A percentile compares a stretch with the other conserved stretches of the same genome.
These are phyloP conservation scores for Meda fulgida DNA, from an alignment of 2,797 vertebrate species.

Conservation along the genomic window DNA sequence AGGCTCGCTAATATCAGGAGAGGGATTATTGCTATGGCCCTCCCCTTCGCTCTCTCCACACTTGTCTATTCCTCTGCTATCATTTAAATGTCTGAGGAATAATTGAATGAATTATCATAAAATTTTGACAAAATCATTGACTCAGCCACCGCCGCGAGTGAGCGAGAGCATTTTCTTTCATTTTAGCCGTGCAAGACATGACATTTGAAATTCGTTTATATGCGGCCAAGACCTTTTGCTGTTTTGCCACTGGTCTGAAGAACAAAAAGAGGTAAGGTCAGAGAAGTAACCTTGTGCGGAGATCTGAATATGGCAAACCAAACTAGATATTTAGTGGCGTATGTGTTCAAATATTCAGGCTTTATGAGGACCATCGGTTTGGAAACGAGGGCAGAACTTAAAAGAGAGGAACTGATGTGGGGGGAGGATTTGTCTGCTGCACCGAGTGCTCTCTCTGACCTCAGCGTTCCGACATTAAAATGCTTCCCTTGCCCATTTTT, in stretches of 20 bases:
- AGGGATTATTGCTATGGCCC: constrained; percentile 85
- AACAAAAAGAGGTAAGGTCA: constrained; percentile 75
- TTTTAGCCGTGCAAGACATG: constrained; percentile 88
- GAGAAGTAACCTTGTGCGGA: constrained; percentile 51
- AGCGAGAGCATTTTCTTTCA: constrained; percentile 82
- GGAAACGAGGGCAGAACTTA: constrained; percentile 70
- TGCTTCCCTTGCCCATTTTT: constrained; percentile 76
- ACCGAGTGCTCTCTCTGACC: constrained; percentile 80
- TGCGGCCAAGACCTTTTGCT: constrained; percentile 83
- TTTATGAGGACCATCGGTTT: constrained; percentile 65
- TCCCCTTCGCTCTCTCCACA: constrained; percentile 64
- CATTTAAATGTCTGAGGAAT: constrained; percentile 93
- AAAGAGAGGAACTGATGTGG: constrained; percentile 76
- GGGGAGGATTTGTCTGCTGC: constrained; percentile 80
- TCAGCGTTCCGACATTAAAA: constrained; percentile 80
- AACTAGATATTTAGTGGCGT: constrained; percentile 64
- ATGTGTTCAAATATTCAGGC: constrained; percentile 68
- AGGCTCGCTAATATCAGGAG: constrained; percentile 89
- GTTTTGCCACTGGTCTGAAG: constrained; percentile 72
- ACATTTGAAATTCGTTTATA: constrained; percentile 92
- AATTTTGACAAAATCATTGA: constrained; percentile 95
- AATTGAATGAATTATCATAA: constrained; percentile 95
- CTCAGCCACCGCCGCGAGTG: constrained; percentile 72
- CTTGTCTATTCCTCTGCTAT: constrained; percentile 70
- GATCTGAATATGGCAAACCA: constrained; percentile 47